These are phyloP conservation scores for Scomber scombrus DNA, from an alignment of 2,113 vertebrate species.

Conservation along the genomic window DNA sequence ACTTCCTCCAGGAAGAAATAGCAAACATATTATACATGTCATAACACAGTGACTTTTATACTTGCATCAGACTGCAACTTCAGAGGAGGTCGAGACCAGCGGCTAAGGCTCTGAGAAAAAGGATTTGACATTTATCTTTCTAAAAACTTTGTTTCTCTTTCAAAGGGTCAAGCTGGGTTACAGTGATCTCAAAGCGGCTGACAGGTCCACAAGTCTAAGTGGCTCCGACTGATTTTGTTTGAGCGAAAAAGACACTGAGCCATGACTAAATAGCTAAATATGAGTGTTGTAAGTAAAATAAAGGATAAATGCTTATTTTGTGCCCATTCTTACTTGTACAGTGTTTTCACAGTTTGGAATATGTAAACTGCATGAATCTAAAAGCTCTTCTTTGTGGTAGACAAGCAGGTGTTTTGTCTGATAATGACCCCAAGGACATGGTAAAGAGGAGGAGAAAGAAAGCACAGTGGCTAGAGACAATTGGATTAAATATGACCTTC, in stretches of 20 bases:
- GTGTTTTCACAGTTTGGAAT: conserved; percentile 23
- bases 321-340: neutral
- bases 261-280: conserved; percentile 15
- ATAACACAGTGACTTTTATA: conserved; percentile 44
- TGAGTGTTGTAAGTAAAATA: neutral
- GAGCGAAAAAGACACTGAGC: neutral
- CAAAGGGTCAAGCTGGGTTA: conserved; percentile 40
- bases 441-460: conserved; percentile 45
- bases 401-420: conserved; percentile 75
- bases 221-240: conserved; percentile 16
- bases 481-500: conserved; percentile 62
- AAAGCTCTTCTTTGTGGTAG: conserved; percentile 14
- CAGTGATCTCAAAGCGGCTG: conserved; percentile 48
- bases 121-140: conserved; percentile 59
- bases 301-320: neutral
- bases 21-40: conserved; percentile 51
- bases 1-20: conserved; percentile 41
- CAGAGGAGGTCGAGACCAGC: conserved; percentile 28
- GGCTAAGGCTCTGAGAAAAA: conserved; percentile 37
- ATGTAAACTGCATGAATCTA: conserved; percentile 2
- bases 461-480: conserved; percentile 41
- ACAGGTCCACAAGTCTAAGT: neutral
- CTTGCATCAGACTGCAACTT: conserved; percentile 25
- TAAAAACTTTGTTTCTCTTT: conserved; percentile 42
- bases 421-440: conserved; percentile 73